These are phyloP conservation scores for Danio jaintianensis DNA, from an alignment of 2,797 vertebrate genomes.

Conservation along the genomic window DNA sequence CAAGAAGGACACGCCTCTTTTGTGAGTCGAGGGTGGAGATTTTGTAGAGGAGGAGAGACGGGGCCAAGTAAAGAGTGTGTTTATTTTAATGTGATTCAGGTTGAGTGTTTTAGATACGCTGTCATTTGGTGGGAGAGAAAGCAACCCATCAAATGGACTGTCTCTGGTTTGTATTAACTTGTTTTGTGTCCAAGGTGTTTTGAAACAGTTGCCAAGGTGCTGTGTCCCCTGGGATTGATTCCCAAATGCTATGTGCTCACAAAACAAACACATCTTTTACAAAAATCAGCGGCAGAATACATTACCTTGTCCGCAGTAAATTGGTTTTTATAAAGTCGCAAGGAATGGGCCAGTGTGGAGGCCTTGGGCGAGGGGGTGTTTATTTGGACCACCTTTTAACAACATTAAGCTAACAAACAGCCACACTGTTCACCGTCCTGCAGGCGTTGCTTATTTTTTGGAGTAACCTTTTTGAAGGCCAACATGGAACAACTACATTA, in stretches of 20 bases:
- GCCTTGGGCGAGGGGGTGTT: conserved; percentile 11
- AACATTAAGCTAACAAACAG: conserved; percentile 34
- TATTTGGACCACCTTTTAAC: conserved; percentile 32
- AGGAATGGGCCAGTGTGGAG: not conserved
- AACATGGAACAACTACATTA: conserved; percentile 36
- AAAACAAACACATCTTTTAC: conserved; percentile 8
- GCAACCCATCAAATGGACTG: not conserved
- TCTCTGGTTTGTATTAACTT: conserved; percentile 2
- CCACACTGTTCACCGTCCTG: conserved; percentile 30
- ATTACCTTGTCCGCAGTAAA: not conserved
- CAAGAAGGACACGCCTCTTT: conserved; percentile 79
- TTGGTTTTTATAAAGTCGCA: not conserved
- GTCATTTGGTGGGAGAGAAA: not conserved
- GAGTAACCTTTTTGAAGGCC: conserved; percentile 42
- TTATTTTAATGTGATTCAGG: conserved; percentile 24
- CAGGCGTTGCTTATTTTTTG: conserved; percentile 18
- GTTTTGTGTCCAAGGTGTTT: conserved; percentile 32
- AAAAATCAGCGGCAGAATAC: not conserved
- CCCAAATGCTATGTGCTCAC: conserved; percentile 9
- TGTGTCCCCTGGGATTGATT: conserved; percentile 12
- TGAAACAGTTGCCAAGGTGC: conserved; percentile 7
- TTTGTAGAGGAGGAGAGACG: conserved; percentile 22
- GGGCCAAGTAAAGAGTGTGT: conserved; percentile 1
- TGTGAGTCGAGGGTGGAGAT: conserved; percentile 47
- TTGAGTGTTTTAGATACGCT: conserved; percentile 1